Conservation (phyloP, 2,888 invertebrate species). For the Luffia ferchaultella region DNA sequence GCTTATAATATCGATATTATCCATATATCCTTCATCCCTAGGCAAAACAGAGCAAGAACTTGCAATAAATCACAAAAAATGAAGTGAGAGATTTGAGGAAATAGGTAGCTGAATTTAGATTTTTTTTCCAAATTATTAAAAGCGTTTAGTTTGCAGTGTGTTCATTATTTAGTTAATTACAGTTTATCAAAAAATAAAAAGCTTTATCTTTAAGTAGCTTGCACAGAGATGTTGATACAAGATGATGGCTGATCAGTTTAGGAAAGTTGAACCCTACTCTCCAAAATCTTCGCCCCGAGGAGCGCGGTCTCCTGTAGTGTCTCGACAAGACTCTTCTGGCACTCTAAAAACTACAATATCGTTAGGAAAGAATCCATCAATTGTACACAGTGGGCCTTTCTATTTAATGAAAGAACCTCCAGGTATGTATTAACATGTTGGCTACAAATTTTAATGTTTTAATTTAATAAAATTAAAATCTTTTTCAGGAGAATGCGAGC, state of each 20-base stretch:
- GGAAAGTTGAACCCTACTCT: conserved; percentile 93
- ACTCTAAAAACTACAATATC: conserved; percentile 98
- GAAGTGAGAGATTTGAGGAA: no score
- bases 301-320: conserved; percentile 93
- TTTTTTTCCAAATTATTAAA: no score
- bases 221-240: no score
- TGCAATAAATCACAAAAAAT: no score
- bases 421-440: conserved; percentile 58
- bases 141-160: no score
- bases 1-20: no score
- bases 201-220: no score
- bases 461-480: neutral
- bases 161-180: no score
- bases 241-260: conserved; percentile 93
- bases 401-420: conserved; percentile 98
- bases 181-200: no score
- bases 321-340: conserved; percentile 95
- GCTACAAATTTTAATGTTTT: conserved; percentile 12
- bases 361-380: conserved; percentile 95
- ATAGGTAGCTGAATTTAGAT: no score
- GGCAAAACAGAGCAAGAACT: no score
- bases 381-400: conserved; percentile 97
- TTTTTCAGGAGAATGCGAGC: conserved; percentile 82
- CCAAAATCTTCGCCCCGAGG: conserved; percentile 95
- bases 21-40: no score